Evolutionary conservation across 2,113 vertebrate genomes (phyloP).

Genomic region (Haemorhous mexicanus): DNA sequence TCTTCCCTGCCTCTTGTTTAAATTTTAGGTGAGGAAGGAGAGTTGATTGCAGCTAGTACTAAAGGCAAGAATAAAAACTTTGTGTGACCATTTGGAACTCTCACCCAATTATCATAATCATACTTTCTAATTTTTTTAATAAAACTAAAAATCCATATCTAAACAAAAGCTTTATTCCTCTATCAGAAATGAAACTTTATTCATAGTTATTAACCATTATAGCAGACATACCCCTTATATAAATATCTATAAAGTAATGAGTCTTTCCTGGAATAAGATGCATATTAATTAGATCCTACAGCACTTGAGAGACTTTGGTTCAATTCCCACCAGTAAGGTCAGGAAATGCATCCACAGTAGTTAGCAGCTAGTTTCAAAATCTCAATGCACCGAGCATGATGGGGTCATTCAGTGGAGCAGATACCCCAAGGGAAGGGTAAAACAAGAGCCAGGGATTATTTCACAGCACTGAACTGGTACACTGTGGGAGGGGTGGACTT

Average conservation of each 20-base stretch:
- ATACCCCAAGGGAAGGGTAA: constrained; percentile 70
- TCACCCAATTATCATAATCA: constrained; percentile 47
- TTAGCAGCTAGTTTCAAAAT: constrained; percentile 76
- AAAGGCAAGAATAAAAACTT: constrained; percentile 35
- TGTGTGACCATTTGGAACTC: neutral
- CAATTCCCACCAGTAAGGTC: constrained; percentile 79
- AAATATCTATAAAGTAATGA: constrained; percentile 76
- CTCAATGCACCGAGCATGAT: constrained; percentile 68
- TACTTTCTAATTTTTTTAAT: constrained; percentile 47
- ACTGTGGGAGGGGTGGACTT: constrained; percentile 46
- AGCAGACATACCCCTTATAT: constrained; percentile 63
- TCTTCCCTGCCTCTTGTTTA: neutral
- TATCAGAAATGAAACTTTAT: constrained; percentile 60
- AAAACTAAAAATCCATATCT: constrained; percentile 66
- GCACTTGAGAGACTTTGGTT: constrained; percentile 77
- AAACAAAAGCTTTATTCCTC: constrained; percentile 60
- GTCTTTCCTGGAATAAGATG: constrained; percentile 77
- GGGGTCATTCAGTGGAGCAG: constrained; percentile 69
- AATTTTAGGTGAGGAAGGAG: neutral
- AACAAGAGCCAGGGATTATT: constrained; percentile 68
- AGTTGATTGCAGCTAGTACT: neutral
- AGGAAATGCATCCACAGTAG: constrained; percentile 74
- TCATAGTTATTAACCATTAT: constrained; percentile 68
- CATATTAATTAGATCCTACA: constrained; percentile 79
- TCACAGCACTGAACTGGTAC: constrained; percentile 47